Percentiles rank a stretch among this genome's conserved stretches.
Conservation (phyloP, 2,888 invertebrate species). For the Timema podura region DNA sequence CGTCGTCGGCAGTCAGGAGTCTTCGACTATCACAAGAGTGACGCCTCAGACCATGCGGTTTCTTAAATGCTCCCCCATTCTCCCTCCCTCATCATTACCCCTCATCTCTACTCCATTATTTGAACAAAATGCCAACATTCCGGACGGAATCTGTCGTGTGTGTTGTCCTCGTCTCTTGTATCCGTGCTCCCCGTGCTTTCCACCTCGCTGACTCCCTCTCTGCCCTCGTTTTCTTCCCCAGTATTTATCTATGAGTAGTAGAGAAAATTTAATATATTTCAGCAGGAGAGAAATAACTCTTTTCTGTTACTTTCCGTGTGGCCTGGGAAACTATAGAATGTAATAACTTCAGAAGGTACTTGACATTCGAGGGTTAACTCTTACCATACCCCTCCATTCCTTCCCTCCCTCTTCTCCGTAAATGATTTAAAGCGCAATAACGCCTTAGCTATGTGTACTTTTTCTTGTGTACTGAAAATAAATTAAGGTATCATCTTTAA, state of each 20-base stretch:
- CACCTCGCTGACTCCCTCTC: not conserved
- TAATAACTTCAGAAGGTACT: constrained; percentile 11
- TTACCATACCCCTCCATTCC: not conserved
- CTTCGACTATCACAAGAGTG: no score
- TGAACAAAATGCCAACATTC: no score
- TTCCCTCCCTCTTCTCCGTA: not conserved
- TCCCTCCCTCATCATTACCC: not conserved
- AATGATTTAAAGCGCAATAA: constrained; percentile 15
- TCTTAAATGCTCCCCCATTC: not conserved
- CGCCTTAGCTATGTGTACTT: constrained; percentile 8
- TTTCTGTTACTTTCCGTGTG: constrained; percentile 12
- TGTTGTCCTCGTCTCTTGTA: not conserved
- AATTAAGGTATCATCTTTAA: constrained; percentile 12
- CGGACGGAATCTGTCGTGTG: no score
- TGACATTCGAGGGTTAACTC: constrained; percentile 15
- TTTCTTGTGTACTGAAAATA: constrained; percentile 3
- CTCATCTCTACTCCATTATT: not conserved
- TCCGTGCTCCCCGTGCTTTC: not conserved
- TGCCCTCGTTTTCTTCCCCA: not conserved
- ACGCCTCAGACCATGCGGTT: no score
- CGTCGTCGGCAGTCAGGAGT: no score
- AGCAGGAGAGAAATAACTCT: not conserved
- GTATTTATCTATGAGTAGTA: constrained; percentile 8
- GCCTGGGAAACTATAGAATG: constrained; percentile 1
- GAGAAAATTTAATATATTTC: constrained; percentile 15